Evolutionary conservation across 2,888 invertebrate genomes (phyloP).

Genomic region (Aproaerema taeniolella): DNA sequence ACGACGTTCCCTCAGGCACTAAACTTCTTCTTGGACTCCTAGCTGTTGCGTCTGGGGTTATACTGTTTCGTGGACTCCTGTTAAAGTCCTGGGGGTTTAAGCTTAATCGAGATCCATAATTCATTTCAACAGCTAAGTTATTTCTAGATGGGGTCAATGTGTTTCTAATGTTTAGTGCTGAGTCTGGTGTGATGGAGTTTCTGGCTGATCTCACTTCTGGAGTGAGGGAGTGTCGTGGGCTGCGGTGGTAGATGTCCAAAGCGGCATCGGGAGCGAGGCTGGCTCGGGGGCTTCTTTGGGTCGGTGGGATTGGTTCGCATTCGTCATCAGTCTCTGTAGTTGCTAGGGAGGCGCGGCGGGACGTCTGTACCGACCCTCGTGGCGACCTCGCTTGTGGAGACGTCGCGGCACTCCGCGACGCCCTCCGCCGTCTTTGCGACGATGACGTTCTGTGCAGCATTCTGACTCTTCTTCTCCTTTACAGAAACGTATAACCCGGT

Average conservation of each 20-base stretch:
- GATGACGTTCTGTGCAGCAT: slow-evolving; percentile 83
- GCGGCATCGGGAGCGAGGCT: slow-evolving; percentile 78
- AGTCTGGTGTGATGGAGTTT: slow-evolving; percentile 80
- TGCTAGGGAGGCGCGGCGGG: slow-evolving; percentile 77
- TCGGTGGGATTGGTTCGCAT: slow-evolving; percentile 50
- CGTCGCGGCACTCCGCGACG: slow-evolving; percentile 81
- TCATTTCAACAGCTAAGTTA: slow-evolving; percentile 77
- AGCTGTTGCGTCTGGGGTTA: slow-evolving; percentile 64
- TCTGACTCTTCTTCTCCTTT: slow-evolving; percentile 19
- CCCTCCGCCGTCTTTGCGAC: slow-evolving; percentile 81
- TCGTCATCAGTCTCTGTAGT: slow-evolving; percentile 80
- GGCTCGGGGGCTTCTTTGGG: slow-evolving; percentile 74
- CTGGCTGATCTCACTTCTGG: slow-evolving; percentile 78
- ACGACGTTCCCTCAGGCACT: slow-evolving; percentile 72
- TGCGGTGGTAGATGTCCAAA: slow-evolving; percentile 70
- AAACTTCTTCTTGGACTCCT: slow-evolving; percentile 80
- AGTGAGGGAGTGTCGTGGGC: slow-evolving; percentile 75
- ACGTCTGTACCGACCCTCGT: slow-evolving; percentile 61
- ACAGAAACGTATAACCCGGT: no score
- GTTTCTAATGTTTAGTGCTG: slow-evolving; percentile 71
- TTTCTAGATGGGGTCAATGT: slow-evolving; percentile 78
- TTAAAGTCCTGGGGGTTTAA: slow-evolving; percentile 76
- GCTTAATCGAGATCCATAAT: slow-evolving; percentile 76
- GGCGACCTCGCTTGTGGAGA: slow-evolving; percentile 78
- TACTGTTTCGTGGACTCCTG: slow-evolving; percentile 66